Percentiles rank a stretch among this genome's conserved stretches.
phyloP scores from a whole-genome alignment of 2,797 vertebrate genomes.

The Rostrhamus sociabilis region DNA sequence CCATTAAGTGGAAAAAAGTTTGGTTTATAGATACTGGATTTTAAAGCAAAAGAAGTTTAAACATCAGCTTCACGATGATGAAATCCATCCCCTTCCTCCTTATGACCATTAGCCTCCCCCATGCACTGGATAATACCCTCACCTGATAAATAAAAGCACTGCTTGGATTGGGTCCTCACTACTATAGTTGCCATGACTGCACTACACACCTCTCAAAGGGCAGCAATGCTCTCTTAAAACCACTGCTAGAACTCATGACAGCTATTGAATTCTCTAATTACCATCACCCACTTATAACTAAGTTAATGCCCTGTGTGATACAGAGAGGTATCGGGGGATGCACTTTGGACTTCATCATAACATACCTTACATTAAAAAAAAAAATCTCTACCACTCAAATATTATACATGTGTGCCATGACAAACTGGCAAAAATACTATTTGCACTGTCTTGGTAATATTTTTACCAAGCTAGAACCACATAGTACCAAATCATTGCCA shows the following conservation, averaged over 20 bases:
- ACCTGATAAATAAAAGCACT: not conserved
- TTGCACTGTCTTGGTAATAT: not conserved
- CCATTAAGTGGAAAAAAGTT: not conserved
- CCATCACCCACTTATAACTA: not conserved
- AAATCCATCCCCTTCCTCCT: not conserved
- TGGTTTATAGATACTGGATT: not conserved
- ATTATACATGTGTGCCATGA: accelerated
- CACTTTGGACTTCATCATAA: not conserved
- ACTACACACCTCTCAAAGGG: not conserved
- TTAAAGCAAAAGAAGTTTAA: not conserved
- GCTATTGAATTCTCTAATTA: not conserved
- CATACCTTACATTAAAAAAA: not conserved
- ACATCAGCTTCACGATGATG: not conserved
- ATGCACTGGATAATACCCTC: not conserved
- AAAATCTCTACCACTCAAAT: not conserved
- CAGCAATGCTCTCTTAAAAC: not conserved
- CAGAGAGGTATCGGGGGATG: not conserved
- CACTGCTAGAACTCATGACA: not conserved
- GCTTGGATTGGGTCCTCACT: not conserved
- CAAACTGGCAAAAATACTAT: not conserved
- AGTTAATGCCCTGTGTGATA: not conserved
- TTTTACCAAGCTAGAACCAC: not conserved
- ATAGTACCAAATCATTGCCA: not conserved
- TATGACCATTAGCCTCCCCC: not conserved
- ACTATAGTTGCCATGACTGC: not conserved